A percentile compares a stretch with the other conserved stretches of the same genome.
These are phyloP conservation scores for Mugil cephalus DNA, from an alignment of 2,113 vertebrate species.

Conservation along the genomic window DNA sequence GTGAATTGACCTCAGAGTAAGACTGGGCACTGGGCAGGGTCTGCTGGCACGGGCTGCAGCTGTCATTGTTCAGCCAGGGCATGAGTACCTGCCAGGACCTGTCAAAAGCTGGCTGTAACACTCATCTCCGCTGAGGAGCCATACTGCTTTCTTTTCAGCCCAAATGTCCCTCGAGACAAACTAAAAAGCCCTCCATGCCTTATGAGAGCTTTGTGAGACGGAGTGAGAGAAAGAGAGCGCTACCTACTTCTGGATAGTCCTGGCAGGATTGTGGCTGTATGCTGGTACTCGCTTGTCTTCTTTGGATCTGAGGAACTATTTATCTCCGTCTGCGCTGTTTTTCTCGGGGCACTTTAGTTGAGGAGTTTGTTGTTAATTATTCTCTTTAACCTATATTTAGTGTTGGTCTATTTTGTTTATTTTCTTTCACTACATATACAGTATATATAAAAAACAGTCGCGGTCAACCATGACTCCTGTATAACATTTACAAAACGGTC, in stretches of 20 bases:
- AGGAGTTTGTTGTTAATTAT: conserved; percentile 13
- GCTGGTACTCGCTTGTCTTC: conserved; percentile 40
- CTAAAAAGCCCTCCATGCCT: conserved; percentile 65
- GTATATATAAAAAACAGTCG: too few species aligned
- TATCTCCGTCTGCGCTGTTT: conserved; percentile 49
- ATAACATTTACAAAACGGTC: background rate
- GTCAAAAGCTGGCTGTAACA: conserved; percentile 72
- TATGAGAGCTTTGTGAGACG: conserved; percentile 66
- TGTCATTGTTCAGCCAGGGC: conserved; percentile 65
- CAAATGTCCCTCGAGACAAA: conserved; percentile 62
- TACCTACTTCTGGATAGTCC: conserved; percentile 46
- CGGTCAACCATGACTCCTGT: background rate
- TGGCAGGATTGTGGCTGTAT: conserved; percentile 51
- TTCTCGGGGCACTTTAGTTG: conserved; percentile 18
- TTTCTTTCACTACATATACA: too few species aligned
- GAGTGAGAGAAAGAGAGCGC: conserved; percentile 45
- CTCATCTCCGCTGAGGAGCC: conserved; percentile 68
- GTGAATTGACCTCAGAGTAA: conserved; percentile 48
- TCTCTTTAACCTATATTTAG: conserved; percentile 40
- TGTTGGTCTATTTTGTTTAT: conserved; percentile 21
- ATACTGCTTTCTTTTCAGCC: conserved; percentile 74
- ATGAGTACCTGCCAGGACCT: conserved; percentile 76
- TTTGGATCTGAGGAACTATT: conserved; percentile 66
- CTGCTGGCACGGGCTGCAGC: conserved; percentile 68
- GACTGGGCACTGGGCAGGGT: conserved; percentile 58